Percentiles rank a stretch among this genome's conserved stretches.
Conservation (phyloP, 2,797 vertebrate species). For the Morelia viridis region DNA sequence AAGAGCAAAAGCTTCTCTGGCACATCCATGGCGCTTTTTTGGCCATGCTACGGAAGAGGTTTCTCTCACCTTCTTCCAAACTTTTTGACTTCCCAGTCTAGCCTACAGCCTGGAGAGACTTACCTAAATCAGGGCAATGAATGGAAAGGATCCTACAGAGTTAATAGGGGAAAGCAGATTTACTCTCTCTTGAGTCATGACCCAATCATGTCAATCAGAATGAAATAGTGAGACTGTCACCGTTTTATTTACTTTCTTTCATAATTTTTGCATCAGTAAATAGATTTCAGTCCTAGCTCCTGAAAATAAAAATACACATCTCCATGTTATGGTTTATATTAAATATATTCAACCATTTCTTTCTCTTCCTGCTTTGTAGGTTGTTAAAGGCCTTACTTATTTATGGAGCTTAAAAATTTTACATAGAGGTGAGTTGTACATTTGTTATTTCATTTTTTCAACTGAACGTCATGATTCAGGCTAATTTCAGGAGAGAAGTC, state of each 20-base stretch:
- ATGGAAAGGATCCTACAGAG: neutral
- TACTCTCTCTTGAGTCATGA: neutral
- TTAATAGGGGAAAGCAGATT: neutral
- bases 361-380: slow-evolving; percentile 75
- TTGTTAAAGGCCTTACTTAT: slow-evolving; percentile 97
- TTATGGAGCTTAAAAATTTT: slow-evolving; percentile 99
- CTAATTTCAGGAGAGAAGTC: neutral
- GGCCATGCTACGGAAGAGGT: neutral
- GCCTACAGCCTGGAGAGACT: neutral
- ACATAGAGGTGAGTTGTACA: slow-evolving; percentile 88
- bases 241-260: neutral
- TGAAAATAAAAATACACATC: neutral
- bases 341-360: neutral
- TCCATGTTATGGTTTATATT: neutral
- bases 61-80: neutral
- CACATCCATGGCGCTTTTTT: neutral
- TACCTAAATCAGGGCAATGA: neutral
- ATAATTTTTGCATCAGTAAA: neutral
- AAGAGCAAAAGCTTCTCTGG: neutral
- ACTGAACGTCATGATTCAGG: accelerated
- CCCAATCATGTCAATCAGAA: neutral
- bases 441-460: slow-evolving; percentile 4
- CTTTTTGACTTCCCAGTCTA: neutral
- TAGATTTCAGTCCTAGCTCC: neutral
- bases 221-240: neutral